phyloP scores from a whole-genome alignment of 2,797 vertebrate genomes.

The Hyperoplus lanceolatus region DNA sequence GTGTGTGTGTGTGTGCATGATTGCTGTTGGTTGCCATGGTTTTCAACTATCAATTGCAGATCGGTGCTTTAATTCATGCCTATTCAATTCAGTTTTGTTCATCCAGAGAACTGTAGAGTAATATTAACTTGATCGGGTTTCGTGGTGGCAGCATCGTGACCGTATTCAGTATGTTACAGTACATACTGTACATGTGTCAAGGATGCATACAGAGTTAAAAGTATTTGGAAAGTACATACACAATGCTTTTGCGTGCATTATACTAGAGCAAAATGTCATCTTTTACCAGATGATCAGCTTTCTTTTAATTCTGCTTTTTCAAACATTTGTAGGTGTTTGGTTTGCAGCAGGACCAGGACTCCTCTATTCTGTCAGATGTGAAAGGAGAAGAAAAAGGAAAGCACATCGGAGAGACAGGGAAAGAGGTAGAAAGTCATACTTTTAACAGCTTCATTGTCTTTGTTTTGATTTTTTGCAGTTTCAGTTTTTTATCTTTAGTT shows the following conservation, averaged over 20 bases:
- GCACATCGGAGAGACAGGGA: constrained; percentile 74
- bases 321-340: constrained; percentile 91
- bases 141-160: too few relatives aligned
- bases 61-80: constrained; percentile 39
- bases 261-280: not conserved
- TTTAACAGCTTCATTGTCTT: not conserved
- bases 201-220: constrained; percentile 9
- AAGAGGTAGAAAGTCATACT: constrained; percentile 71
- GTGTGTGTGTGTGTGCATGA: constrained; percentile 15
- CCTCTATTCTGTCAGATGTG: constrained; percentile 85
- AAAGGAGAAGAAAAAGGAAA: constrained; percentile 88
- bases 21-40: constrained; percentile 65
- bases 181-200: not conserved
- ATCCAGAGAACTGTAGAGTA: constrained; percentile 11
- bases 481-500: not conserved
- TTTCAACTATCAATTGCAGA: constrained; percentile 49
- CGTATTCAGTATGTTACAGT: not conserved
- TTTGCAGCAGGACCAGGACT: constrained; percentile 91
- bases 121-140: constrained; percentile 9
- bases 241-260: constrained; percentile 5
- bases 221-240: not conserved
- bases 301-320: constrained; percentile 27
- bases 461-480: not conserved
- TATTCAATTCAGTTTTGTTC: constrained; percentile 29
- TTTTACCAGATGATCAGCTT: not conserved